Evolutionary conservation across 2,113 vertebrate species (phyloP), one percentile per base, ranked within the genome.

Genomic region (Anas platyrhynchos): DNA sequence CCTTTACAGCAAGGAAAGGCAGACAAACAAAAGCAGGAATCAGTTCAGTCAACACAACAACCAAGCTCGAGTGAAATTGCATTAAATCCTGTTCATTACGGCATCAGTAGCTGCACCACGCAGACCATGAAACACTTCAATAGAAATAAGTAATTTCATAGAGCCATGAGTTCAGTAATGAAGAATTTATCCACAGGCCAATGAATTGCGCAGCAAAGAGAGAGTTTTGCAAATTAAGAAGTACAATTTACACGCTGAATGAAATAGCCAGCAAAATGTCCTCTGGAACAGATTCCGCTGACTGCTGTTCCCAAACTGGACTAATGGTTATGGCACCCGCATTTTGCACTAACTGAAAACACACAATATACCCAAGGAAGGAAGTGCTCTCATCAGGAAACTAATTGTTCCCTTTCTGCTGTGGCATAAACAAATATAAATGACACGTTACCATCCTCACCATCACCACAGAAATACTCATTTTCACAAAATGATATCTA

Each of bases 151-250:
- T 77, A 55, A 93, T 86, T 89, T 91, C 85, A 68, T 29, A 94
- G 54, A 89, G 81, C 46, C 66, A 32, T 52, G 66, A 77, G 83
- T 41, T 86, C 26, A 44, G 86, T 59, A 89, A 93, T 77, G 83
- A 93, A 88, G 86, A 86, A 93, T 80, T 96, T 95, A 94, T 93
- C 83, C 77, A 83, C 88, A 83, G 83, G 77, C 77, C 93, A 94
- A 50, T 59, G 77, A 94, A 95, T 29, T 46, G 83, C 63, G 78
- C 6, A 50, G 85, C 55, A 58, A 77, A 90, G 69, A 50, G 13
- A 34, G 44, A 71, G 43, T 20, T 93, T 31, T 88, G 56, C 62
- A 86, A 93, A 88, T 74, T 23, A 62, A 81, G n/a, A 4, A 36
- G 34, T 48, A 22, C 68, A 79, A 97, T 95, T 94, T 87, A 80